Evolutionary conservation across 2,797 vertebrate species (phyloP).

Genomic region (Psittacula derbiana): DNA sequence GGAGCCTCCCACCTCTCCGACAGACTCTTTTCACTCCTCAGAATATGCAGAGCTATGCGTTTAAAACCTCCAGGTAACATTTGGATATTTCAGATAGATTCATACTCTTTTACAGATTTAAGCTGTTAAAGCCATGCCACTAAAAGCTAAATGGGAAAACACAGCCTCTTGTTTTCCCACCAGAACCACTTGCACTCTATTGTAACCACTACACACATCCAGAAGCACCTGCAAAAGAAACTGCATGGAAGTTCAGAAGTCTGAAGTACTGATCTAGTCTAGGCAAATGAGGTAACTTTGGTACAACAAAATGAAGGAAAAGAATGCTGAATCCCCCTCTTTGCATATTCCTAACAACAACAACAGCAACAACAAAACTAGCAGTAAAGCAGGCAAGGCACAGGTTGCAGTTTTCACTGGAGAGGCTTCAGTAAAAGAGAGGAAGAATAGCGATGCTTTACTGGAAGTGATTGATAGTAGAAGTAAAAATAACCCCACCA

Average conservation of each 20-base stretch:
- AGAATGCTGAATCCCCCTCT: not conserved
- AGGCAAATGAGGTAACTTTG: not conserved
- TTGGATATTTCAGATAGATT: not conserved
- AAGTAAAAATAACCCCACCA: not conserved
- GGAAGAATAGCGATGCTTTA: not conserved
- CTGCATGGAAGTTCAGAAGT: not conserved
- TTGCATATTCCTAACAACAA: not conserved
- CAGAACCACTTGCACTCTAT: not conserved
- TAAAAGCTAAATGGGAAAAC: not conserved
- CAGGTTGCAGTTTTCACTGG: not conserved
- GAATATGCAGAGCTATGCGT: accelerated
- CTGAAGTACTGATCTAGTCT: not conserved
- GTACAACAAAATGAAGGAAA: not conserved
- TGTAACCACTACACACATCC: not conserved
- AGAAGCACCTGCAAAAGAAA: not conserved
- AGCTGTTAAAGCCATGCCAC: not conserved
- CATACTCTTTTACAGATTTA: not conserved
- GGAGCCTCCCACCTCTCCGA: not conserved
- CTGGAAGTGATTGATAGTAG: not conserved
- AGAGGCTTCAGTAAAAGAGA: not conserved
- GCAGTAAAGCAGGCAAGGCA: not conserved
- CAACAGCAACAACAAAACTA: too few species aligned
- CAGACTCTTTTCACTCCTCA: not conserved
- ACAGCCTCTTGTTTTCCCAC: not conserved
- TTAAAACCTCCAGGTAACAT: not conserved